Percentiles rank a stretch among this genome's conserved stretches.
These are phyloP conservation scores for Heliocidaris tuberculata DNA, from an alignment of 35 echinoderm and acorn worm genomes.

Conservation along the genomic window DNA sequence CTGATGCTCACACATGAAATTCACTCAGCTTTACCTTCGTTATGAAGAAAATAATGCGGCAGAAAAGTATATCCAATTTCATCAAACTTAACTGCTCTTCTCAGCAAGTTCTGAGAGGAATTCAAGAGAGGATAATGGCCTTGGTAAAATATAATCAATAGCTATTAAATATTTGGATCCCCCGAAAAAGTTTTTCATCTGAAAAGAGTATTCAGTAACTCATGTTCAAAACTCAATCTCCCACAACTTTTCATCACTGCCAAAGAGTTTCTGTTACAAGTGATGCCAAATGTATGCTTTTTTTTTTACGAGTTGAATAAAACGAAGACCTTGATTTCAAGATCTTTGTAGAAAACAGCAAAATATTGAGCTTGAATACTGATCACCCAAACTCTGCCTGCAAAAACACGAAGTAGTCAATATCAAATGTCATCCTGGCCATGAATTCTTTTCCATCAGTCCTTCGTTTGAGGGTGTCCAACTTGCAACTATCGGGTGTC, in stretches of 20 bases:
- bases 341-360: neutral
- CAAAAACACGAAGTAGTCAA: neutral
- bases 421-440: neutral
- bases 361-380: slow-evolving; percentile 6
- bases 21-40: no score
- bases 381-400: neutral
- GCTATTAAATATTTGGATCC: neutral
- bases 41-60: no score
- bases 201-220: neutral
- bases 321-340: neutral
- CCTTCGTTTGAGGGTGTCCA: neutral
- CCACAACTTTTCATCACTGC: neutral
- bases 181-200: neutral
- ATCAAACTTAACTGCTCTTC: no score
- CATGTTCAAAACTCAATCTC: neutral
- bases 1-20: no score
- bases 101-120: neutral
- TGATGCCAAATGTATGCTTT: neutral
- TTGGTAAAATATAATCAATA: neutral
- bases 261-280: neutral
- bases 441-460: neutral
- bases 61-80: no score
- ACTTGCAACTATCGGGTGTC: neutral
- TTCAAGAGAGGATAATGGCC: neutral
- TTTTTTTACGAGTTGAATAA: neutral